A percentile compares a stretch with the other conserved stretches of the same genome.
These are phyloP conservation scores for Coptodon rendalli DNA, from an alignment of 2,113 vertebrate genomes.

Conservation along the genomic window DNA sequence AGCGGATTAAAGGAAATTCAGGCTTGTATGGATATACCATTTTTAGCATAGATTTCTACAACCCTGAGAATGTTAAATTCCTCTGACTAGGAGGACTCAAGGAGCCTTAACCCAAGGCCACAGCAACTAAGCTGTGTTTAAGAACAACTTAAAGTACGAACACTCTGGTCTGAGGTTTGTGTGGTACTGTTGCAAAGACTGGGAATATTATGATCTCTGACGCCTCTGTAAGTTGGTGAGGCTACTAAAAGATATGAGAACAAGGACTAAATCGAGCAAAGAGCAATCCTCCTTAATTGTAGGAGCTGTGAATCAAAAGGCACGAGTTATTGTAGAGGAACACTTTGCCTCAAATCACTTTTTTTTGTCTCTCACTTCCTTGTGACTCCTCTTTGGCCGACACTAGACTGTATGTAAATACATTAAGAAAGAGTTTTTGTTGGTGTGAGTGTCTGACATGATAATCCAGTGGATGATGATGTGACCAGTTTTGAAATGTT, in stretches of 20 bases:
- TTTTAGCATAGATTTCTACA: not conserved
- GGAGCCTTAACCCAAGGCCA: not conserved
- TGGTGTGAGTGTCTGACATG: not conserved
- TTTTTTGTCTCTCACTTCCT: not conserved
- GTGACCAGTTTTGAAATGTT: slow-evolving; percentile 4
- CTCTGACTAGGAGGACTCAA: not conserved
- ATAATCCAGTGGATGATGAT: not conserved
- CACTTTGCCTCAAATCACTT: not conserved
- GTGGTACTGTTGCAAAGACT: not conserved
- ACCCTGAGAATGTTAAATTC: not conserved
- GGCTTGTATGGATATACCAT: not conserved
- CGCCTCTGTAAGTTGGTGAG: not conserved
- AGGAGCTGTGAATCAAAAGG: not conserved
- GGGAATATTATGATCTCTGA: not conserved
- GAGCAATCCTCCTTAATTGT: not conserved
- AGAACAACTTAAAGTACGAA: not conserved
- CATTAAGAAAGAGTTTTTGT: not conserved
- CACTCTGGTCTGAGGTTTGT: slow-evolving; percentile 2
- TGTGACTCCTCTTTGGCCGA: not conserved
- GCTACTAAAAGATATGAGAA: not conserved
- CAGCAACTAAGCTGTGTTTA: not conserved
- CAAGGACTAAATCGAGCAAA: not conserved
- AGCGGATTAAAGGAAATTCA: not conserved
- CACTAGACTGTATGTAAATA: not conserved
- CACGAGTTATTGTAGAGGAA: not conserved